Evolutionary conservation across 2,797 vertebrate genomes (phyloP), one percentile per base, ranked within the genome.

Genomic region (Hafferia zeledoni): DNA sequence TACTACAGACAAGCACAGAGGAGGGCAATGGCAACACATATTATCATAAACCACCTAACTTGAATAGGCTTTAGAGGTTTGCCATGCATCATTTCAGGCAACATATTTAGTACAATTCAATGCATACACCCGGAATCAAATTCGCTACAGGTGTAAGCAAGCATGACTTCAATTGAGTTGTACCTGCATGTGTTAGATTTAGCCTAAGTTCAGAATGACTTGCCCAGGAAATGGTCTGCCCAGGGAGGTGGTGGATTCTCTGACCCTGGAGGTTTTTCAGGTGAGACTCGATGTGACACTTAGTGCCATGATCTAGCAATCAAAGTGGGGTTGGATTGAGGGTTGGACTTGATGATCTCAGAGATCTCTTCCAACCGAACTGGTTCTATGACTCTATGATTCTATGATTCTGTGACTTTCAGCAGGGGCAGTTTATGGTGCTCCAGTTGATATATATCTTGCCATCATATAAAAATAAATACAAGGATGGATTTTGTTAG

Each of bases 61-160:
- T 87, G 71, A 91, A 90, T 17, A 92, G 79, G 39, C 27, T 88
- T 89, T 71, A 76, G 59, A 83, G n/a, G 35, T 81, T 93, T 94
- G 47, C 64, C 46, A 24, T 18, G 37, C 63, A n/a, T 84, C 56
- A 67, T 84, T 85, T 84, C 78, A 93, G 75, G 70, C 46, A 87
- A 87, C 24, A 63, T 59, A 77, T 65, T 87, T 82, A 93, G 37
- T 70, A 39, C 47, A 80, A 81, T 33, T 57, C 82, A 72, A 28
- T 60, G 39, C 55, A 75, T 69, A 60, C 3, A 84, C 15, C 11
- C 59, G 31, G 24, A 50, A 50, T 68, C 46, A 87, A 90, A 84
- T 39, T 75, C 80, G 53, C 50, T 69, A 55, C 50, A 90, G 46
- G 68, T 74, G 50, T 71, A 86, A 86, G n/a, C 50, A 86, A 90